Evolutionary conservation across 2,797 vertebrate species (phyloP), one percentile per base, ranked within the genome.

Genomic region (Calcarius lapponicus): DNA sequence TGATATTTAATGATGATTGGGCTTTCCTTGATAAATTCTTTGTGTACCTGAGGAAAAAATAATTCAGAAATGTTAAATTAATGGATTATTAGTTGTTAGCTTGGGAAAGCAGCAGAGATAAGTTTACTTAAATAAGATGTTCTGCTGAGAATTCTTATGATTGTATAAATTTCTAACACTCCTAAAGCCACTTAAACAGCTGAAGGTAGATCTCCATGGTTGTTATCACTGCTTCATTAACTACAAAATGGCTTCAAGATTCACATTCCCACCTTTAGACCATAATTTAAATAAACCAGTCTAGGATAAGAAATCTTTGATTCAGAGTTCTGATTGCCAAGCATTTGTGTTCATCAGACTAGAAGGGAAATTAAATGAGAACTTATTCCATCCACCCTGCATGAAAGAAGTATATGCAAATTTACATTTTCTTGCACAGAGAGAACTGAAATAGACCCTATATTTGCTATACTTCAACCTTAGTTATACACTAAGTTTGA

Each of bases 171-270:
- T 90, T 89, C 69, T 81, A 85, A 87, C 34, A 57, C 71, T 95
- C 31, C 40, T 80, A 54, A 2, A 19, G 75, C 50, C 50, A 86
- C 74, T 96, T 65, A 80, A 94, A 85, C 45, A 71, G 61, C 54
- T 92, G 76, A 93, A 92, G 65, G 72, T 93, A 93, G 79, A 71
- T 83, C 57, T 90, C 17, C 1, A 82, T 82, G 26, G 62, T 53
- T 91, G 29, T 74, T 92, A 71, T 42, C 75, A 74, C 72, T 60
- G 75, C 85, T 91, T 95, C 90, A 82, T 96, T 96, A 95, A 79
- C 61, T 94, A 84, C n/a, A 78, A 92, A 92, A 93, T 70, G 32
- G 88, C 70, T 87, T 91, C 69, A 93, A 86, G 54, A 86, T 74
- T 93, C 87, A 83, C 40, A 67, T 83, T 83, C 45, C 22, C 21